Evolutionary conservation across 2,113 vertebrate genomes (phyloP).

Genomic region (Nesospiza acunhae): DNA sequence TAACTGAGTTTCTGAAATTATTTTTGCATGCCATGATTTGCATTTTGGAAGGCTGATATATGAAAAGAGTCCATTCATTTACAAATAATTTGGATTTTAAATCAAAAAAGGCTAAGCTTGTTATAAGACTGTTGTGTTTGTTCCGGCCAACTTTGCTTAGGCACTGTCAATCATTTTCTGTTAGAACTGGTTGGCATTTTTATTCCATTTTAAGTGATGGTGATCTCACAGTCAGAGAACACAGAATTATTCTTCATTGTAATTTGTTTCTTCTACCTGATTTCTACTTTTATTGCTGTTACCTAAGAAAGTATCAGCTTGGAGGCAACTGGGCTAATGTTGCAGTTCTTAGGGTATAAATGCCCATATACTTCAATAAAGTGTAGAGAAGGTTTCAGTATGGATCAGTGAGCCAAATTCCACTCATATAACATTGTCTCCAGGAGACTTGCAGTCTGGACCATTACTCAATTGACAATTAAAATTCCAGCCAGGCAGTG

Average conservation of each 20-base stretch:
- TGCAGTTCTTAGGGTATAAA: not conserved
- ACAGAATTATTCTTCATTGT: not conserved
- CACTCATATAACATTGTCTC: not conserved
- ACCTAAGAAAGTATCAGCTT: not conserved
- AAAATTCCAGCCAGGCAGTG: not conserved
- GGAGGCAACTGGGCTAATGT: not conserved
- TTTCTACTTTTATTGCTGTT: not conserved
- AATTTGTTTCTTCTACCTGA: not conserved
- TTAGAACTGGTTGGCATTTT: not conserved
- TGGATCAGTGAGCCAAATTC: not conserved
- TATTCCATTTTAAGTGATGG: not conserved
- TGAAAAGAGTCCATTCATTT: not conserved
- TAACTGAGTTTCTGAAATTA: not conserved
- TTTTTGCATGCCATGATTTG: not conserved
- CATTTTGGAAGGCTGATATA: not conserved
- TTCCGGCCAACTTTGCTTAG: not conserved
- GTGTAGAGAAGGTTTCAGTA: not conserved
- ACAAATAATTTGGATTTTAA: conserved; percentile 18
- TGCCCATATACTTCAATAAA: not conserved
- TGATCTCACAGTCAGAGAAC: not conserved
- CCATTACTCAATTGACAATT: not conserved
- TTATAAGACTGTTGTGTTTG: not conserved
- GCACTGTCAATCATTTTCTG: not conserved
- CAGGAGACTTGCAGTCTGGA: not conserved
- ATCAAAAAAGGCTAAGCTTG: not conserved